A percentile compares a stretch with the other conserved stretches of the same genome.
Conservation (phyloP, 2,797 vertebrate species). For the Bufotes viridis region DNA sequence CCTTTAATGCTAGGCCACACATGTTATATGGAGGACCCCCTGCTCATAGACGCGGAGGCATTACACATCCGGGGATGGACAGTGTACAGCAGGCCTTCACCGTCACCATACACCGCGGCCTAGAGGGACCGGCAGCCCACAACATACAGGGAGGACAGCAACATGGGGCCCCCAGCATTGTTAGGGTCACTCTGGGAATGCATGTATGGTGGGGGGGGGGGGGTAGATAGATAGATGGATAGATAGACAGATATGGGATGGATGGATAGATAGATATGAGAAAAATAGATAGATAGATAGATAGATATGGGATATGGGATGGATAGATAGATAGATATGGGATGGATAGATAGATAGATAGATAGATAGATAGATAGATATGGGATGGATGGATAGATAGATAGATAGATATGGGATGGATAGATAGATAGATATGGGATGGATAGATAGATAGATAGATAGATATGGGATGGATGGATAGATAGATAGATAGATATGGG, state of each 20-base stretch:
- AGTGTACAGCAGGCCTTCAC: background rate
- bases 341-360: too few relatives aligned
- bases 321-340: too few relatives aligned
- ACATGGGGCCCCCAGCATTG: background rate
- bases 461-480: background rate
- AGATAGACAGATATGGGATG: background rate
- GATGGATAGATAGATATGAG: background rate
- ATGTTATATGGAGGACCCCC: too few relatives aligned
- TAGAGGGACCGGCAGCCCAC: too few relatives aligned
- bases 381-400: background rate
- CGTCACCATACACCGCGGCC: background rate
- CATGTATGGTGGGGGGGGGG: background rate
- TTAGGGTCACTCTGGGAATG: background rate
- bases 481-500: constrained; percentile 2
- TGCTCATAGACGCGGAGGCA: too few relatives aligned
- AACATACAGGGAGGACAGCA: background rate
- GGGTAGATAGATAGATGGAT: background rate
- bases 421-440: background rate
- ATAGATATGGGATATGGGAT: too few relatives aligned
- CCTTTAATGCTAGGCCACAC: background rate
- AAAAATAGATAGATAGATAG: too few relatives aligned
- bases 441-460: background rate
- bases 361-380: background rate
- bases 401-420: background rate
- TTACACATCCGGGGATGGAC: too few relatives aligned